These are phyloP conservation scores for Cosmorhoe ocellata DNA, from an alignment of 2,888 invertebrate species.

Conservation along the genomic window DNA sequence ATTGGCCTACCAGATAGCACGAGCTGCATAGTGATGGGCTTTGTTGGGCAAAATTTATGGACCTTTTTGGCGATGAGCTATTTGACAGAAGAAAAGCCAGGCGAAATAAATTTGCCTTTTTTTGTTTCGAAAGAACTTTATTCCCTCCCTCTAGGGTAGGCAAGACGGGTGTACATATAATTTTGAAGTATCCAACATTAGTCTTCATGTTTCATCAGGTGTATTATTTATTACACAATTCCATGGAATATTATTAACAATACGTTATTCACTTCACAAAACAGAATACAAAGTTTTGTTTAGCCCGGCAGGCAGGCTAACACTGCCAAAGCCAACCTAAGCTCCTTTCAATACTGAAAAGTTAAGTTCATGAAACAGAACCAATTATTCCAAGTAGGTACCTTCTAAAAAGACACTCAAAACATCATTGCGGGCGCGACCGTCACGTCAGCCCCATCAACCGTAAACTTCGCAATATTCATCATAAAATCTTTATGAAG, in stretches of 20 bases:
- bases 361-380: slow-evolving; percentile 12
- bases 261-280: background rate
- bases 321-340: too few species aligned
- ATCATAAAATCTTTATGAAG: slow-evolving; percentile 35
- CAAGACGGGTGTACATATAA: background rate
- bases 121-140: background rate
- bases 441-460: slow-evolving; percentile 23
- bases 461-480: slow-evolving; percentile 26
- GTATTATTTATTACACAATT: background rate
- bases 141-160: too few species aligned
- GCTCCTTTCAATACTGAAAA: slow-evolving; percentile 11
- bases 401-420: slow-evolving; percentile 18
- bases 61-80: slow-evolving; percentile 24
- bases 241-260: too few species aligned
- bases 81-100: slow-evolving; percentile 7
- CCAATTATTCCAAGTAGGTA: slow-evolving; percentile 20
- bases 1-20: slow-evolving; percentile 52
- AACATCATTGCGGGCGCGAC: slow-evolving; percentile 27
- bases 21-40: slow-evolving; percentile 34
- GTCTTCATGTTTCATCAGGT: too few species aligned
- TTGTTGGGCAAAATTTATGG: slow-evolving; percentile 31
- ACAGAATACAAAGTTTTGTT: background rate
- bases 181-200: background rate
- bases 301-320: background rate
- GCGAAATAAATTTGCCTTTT: slow-evolving; percentile 8